Evolutionary conservation across 2,888 invertebrate species (phyloP).

Genomic region (Drosophila borealis): DNA sequence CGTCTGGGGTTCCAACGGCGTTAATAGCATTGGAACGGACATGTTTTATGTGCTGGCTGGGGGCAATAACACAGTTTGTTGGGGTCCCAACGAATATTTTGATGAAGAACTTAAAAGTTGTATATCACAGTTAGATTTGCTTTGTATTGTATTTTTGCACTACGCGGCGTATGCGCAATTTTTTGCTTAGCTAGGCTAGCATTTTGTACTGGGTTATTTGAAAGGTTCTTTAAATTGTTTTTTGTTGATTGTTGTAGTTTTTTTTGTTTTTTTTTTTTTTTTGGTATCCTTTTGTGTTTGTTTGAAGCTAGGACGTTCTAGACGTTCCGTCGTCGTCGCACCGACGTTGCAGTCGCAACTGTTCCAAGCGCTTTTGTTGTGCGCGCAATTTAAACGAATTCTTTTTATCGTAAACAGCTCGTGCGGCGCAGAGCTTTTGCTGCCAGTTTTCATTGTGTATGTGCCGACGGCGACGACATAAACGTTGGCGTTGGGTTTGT

Average conservation of each 20-base stretch:
- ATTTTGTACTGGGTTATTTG: conserved; percentile 50
- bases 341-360: conserved; percentile 75
- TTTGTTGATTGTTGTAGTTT: conserved; percentile 16
- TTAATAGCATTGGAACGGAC: conserved; percentile 81
- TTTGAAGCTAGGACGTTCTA: conserved; percentile 47
- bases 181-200: conserved; percentile 48
- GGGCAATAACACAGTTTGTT: conserved; percentile 14
- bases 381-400: conserved; percentile 77
- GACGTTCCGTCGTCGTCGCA: conserved; percentile 61
- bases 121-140: conserved; percentile 67
- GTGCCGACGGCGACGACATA: conserved; percentile 34
- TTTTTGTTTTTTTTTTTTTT: conserved; percentile 8
- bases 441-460: conserved; percentile 50
- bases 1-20: conserved; percentile 67
- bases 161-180: conserved; percentile 63
- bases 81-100: conserved; percentile 3
- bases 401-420: conserved; percentile 71
- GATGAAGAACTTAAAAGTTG: conserved; percentile 39
- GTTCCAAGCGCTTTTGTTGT: conserved; percentile 66
- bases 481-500: conserved; percentile 59
- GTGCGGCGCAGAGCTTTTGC: conserved; percentile 61
- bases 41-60: conserved; percentile 46
- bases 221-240: conserved; percentile 8
- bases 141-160: conserved; percentile 52
- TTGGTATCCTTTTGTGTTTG: conserved; percentile 29